Base-by-base conservation (phyloP, 2,888 invertebrate genomes). In the Noctuana brunneofusca region DNA sequence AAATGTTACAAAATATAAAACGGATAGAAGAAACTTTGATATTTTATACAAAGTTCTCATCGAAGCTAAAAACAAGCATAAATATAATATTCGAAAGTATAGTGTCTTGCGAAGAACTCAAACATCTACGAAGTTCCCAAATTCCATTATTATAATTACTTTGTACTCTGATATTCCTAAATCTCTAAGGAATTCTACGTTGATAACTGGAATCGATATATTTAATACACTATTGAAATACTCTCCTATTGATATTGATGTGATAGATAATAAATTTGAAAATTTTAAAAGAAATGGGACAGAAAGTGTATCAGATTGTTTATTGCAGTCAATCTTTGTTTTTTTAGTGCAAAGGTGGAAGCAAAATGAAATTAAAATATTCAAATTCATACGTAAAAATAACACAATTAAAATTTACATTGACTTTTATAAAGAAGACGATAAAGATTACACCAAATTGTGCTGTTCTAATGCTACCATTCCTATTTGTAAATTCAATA, bases 101-200 rank as follows among this genome's bases (percentile, higher is more conserved):
- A 78, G 78, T 65, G 69, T 87, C 38, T 81, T 71, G 69, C 69
- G 46, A 66, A 48, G 67, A 64, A 3, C 30, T 64, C 58, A 30
- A 60, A 54, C 32, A 55, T 55, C 9, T 20, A 52, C 12, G 74
- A 59, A 2, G 22, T 16, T 24, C 9, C 74, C 79, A 58, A 78
- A 71, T 58, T 65, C 84, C 3, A 85, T 90, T 56, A 67, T 89
- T 27, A 84, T 90, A 52, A 69, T 90, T 11, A 84, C 88, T 16
- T 67, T 88, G 53, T 64, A 78, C 65, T 72, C 79, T 12, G 27
- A 63, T 35, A 12, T 63, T 54, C 65, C 68, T 49, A 60, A 66
- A 32, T 9, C 3, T 18, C n/a, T n/a, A 0, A 18, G 49, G 14
- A 48, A 49, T 49, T 18, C 27, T 43, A 11, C 58, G 20, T 58